phyloP scores from a whole-genome alignment of 1,140 invertebrate genomes.

The Onthophagus taurus region DNA sequence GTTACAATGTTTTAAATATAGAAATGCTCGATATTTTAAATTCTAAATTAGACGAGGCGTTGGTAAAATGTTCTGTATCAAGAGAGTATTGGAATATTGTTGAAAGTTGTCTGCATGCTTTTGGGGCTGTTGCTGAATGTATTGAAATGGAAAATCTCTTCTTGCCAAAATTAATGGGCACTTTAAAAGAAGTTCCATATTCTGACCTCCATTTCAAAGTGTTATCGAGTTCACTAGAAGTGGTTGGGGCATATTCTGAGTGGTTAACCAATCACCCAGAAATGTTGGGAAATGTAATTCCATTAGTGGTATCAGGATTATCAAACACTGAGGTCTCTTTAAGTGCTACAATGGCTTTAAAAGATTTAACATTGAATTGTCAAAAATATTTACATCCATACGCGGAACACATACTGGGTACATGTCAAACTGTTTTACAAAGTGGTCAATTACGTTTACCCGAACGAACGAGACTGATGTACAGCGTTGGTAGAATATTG shows the following conservation, averaged over 20 bases:
- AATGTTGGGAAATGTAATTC: conserved; percentile 59
- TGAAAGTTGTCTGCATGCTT: conserved; percentile 75
- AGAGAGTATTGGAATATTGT: conserved; percentile 48
- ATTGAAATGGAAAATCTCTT: conserved; percentile 53
- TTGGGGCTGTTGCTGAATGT: conserved; percentile 69
- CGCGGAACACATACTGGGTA: conserved; percentile 57
- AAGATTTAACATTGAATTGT: conserved; percentile 76
- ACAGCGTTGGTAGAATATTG: conserved; percentile 62
- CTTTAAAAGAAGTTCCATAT: conserved; percentile 58
- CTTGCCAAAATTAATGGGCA: conserved; percentile 55
- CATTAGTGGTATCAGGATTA: conserved; percentile 58
- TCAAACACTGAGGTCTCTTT: conserved; percentile 57
- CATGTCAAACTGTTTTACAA: conserved; percentile 47
- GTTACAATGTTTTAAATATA: conserved; percentile 65
- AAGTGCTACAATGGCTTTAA: conserved; percentile 75
- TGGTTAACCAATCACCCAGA: conserved; percentile 68
- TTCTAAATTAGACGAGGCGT: conserved; percentile 44
- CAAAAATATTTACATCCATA: conserved; percentile 58
- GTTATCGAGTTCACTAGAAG: conserved; percentile 59
- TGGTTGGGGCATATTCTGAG: conserved; percentile 69
- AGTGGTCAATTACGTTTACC: conserved; percentile 46
- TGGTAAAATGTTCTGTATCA: conserved; percentile 34
- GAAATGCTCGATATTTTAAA: conserved; percentile 57
- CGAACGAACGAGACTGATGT: conserved; percentile 66
- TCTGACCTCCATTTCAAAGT: conserved; percentile 48